Evolutionary conservation across 1,140 invertebrate genomes (phyloP).

Genomic region (Pemphigus obesinymphae): DNA sequence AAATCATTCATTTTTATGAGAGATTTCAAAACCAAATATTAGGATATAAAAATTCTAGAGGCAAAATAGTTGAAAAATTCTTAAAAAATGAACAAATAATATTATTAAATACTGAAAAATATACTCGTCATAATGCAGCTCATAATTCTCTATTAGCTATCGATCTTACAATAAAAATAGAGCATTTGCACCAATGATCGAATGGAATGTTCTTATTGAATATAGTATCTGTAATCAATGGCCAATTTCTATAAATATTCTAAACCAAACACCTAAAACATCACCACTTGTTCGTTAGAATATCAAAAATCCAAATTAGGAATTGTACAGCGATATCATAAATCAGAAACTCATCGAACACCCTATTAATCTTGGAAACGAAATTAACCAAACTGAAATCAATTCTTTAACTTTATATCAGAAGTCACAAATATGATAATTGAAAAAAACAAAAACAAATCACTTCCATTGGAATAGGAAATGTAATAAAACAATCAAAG

Average conservation of each 20-base stretch:
- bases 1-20: no score
- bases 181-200: not conserved
- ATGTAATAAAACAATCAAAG: not conserved
- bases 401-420: constrained; percentile 6
- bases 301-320: not conserved
- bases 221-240: no score
- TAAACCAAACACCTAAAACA: no score
- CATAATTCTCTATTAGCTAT: not conserved
- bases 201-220: no score
- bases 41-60: no score
- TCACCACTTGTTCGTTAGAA: no score
- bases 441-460: not conserved
- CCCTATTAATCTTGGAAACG: not conserved
- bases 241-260: no score
- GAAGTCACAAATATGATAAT: not conserved
- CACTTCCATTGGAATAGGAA: constrained; percentile 4
- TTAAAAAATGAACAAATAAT: not conserved
- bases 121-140: not conserved
- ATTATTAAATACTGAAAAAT: not conserved
- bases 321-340: not conserved
- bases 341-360: not conserved
- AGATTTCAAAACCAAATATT: no score
- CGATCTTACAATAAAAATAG: not conserved
- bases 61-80: no score
- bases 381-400: constrained; percentile 1